Base-by-base conservation (phyloP, 2,113 vertebrate species). In the Paedocypris sp. region DNA sequence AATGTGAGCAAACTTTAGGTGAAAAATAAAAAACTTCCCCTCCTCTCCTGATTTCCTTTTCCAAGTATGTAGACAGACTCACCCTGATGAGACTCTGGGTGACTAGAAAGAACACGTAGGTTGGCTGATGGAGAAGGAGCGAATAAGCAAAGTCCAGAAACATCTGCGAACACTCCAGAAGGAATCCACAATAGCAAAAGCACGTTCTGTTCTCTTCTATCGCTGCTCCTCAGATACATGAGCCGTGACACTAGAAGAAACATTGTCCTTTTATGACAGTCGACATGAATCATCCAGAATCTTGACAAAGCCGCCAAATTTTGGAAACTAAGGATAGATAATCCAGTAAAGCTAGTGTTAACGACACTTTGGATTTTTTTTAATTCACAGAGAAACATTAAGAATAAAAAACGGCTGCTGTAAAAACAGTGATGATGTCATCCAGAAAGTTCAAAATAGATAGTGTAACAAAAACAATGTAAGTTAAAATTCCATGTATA, bases 141-240 rank as follows among this genome's bases (percentile, higher is more conserved):
- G 45, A 41, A 43, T 31, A 23, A 32, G 49, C 18, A 36, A 26
- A 35, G 53, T 68, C 31, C 42, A 51, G 10, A 62, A 63, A 56
- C 45, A 23, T 69, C 57, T 70, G 47, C 41, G 47, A 69, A 60
- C 36, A 59, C 63, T 57, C 62, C 47, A 48, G 35, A 22, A 64
- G 45, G 65, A 60, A 35, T 57, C 39, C 79, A 76, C 56, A 76
- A 62, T 66, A 69, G 70, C 72, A 80, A 76, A 77, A 78, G 83
- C 75, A 82, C 77, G 73, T 35, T 73, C 64, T 83, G 83, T 83
- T 83, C 83, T 66, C 58, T 59, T 64, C 48, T 43, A 36, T 16
- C 5, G 19, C 20, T 60, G 65, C 52, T 56, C 33, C 36, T 39
- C 50, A 28, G 16, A 39, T 52, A 50, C 15, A 33, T 32, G 10